Evolutionary conservation across 2,888 invertebrate genomes (phyloP).

Genomic region (Orchesellides sinensis): DNA sequence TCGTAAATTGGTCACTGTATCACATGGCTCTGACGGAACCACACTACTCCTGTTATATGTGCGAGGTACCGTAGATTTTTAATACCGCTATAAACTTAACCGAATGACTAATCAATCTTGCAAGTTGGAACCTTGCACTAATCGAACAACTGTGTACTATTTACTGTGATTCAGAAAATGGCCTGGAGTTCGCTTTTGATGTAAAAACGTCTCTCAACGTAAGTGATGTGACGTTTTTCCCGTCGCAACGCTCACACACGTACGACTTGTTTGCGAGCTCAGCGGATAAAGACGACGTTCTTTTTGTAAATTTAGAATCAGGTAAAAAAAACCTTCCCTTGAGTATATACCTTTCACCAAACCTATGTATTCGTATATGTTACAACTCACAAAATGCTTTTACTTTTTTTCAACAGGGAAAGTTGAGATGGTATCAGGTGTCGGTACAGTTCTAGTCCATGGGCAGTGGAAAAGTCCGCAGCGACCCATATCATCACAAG

Average conservation of each 20-base stretch:
- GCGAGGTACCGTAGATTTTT: slow-evolving; percentile 78
- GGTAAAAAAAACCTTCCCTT: slow-evolving; percentile 77
- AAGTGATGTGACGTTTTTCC: slow-evolving; percentile 85
- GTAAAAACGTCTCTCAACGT: slow-evolving; percentile 86
- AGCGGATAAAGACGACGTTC: slow-evolving; percentile 84
- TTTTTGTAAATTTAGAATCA: slow-evolving; percentile 84
- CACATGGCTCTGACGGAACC: slow-evolving; percentile 80
- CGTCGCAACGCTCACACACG: slow-evolving; percentile 84
- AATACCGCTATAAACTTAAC: neutral
- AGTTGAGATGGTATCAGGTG: slow-evolving; percentile 87
- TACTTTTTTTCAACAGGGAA: slow-evolving; percentile 79
- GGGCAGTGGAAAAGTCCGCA: slow-evolving; percentile 68
- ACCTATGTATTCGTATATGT: neutral
- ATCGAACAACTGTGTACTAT: neutral
- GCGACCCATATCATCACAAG: slow-evolving; percentile 83
- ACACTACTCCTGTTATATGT: slow-evolving; percentile 83
- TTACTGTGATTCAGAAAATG: slow-evolving; percentile 79
- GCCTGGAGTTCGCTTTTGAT: slow-evolving; percentile 84
- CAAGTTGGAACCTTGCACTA: too few relatives aligned
- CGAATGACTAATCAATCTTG: neutral
- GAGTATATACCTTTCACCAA: too few relatives aligned
- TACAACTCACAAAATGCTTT: neutral
- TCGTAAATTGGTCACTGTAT: slow-evolving; percentile 83
- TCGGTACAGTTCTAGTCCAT: slow-evolving; percentile 81
- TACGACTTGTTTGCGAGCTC: slow-evolving; percentile 86